phyloP scores from a whole-genome alignment of 2,888 invertebrate species.

The Cryptocheilus praepositus region DNA sequence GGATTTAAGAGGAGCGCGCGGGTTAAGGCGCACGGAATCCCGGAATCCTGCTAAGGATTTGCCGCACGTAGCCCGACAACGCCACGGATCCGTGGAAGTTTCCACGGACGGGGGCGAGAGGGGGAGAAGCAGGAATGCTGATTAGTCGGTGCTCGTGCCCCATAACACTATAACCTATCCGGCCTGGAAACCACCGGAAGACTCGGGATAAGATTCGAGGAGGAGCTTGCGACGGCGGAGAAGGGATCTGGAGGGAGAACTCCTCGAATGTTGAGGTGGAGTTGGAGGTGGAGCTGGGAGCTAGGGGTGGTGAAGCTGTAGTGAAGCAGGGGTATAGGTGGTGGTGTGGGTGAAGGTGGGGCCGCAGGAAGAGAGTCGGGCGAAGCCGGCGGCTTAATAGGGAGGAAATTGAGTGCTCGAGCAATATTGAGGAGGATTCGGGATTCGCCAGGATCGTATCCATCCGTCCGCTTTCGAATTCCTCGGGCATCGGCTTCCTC shows the following conservation, averaged over 20 bases:
- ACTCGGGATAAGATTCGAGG: slow-evolving; percentile 64
- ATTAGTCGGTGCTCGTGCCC: slow-evolving; percentile 73
- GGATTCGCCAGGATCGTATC: slow-evolving; percentile 70
- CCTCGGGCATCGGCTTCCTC: slow-evolving; percentile 68
- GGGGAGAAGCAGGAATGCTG: slow-evolving; percentile 67
- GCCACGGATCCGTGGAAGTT: slow-evolving; percentile 65
- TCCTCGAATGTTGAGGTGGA: slow-evolving; percentile 25
- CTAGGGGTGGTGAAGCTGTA: slow-evolving; percentile 28
- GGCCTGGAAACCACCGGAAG: slow-evolving; percentile 64
- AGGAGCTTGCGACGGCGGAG: slow-evolving; percentile 32
- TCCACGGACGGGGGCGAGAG: slow-evolving; percentile 32
- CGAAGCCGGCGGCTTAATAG: slow-evolving; percentile 74
- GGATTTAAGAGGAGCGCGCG: slow-evolving; percentile 30
- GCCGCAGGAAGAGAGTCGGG: slow-evolving; percentile 52
- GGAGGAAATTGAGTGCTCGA: slow-evolving; percentile 75
- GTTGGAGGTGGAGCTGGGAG: slow-evolving; percentile 29
- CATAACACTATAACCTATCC: slow-evolving; percentile 73
- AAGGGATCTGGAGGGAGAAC: slow-evolving; percentile 27
- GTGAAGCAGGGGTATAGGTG: slow-evolving; percentile 31
- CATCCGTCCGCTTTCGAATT: slow-evolving; percentile 71
- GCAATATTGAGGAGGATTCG: slow-evolving; percentile 75
- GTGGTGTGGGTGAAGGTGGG: slow-evolving; percentile 29
- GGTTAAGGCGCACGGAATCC: slow-evolving; percentile 63
- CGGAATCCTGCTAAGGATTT: slow-evolving; percentile 71
- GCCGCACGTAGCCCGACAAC: slow-evolving; percentile 71